A percentile compares a stretch with the other conserved stretches of the same genome.
phyloP scores from a whole-genome alignment of 2,113 vertebrate species.

The Rhynchomys soricoides region DNA sequence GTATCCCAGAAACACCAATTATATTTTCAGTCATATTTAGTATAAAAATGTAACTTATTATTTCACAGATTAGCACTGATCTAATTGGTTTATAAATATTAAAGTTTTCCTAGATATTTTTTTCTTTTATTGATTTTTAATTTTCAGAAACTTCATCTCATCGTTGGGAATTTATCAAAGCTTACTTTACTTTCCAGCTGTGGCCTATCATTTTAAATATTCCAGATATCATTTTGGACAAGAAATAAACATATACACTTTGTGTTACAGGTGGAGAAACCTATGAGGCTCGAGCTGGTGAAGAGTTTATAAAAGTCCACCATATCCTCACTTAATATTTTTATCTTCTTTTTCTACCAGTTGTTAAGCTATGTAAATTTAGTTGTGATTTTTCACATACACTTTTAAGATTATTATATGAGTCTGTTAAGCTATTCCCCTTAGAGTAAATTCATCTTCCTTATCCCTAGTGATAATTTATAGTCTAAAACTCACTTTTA shows the following conservation, averaged over 20 bases:
- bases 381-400: not conserved
- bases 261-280: not conserved
- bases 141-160: not conserved
- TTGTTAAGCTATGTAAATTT: not conserved
- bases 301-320: not conserved
- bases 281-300: not conserved
- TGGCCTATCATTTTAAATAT: not conserved
- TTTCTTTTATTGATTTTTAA: conserved; percentile 20
- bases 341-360: not conserved
- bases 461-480: not conserved
- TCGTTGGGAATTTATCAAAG: not conserved
- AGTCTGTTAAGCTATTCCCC: not conserved
- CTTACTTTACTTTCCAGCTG: not conserved
- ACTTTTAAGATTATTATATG: not conserved
- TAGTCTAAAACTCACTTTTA: not conserved
- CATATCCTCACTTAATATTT: not conserved
- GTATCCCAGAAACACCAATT: not conserved
- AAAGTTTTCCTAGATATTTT: not conserved
- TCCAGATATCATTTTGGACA: not conserved
- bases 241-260: not conserved
- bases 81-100: conserved; percentile 24
- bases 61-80: not conserved
- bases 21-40: not conserved
- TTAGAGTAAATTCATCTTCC: not conserved
- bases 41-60: conserved; percentile 21